Evolutionary conservation across 2,888 invertebrate genomes (phyloP).

Genomic region (Scaptomyza flava): DNA sequence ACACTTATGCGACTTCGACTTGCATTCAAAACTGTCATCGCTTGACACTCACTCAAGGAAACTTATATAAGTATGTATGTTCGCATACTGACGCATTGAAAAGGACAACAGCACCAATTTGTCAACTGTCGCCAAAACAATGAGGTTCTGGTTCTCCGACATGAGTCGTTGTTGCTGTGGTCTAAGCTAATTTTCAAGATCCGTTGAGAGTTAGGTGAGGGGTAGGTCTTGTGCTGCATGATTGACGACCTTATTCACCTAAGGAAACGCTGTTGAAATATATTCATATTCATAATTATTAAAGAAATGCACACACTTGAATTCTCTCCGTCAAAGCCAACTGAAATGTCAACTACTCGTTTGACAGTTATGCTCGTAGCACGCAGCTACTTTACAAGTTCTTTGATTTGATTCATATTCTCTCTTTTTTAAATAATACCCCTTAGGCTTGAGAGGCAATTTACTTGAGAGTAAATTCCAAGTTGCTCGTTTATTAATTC

Average conservation of each 20-base stretch:
- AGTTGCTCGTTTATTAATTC: constrained; percentile 37
- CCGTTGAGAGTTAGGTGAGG: constrained; percentile 14
- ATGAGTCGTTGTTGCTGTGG: constrained; percentile 34
- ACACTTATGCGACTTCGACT: constrained; percentile 17
- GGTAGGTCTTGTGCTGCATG: constrained; percentile 55
- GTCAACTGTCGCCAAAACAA: constrained; percentile 72
- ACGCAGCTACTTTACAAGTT: constrained; percentile 5
- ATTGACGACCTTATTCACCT: constrained; percentile 68
- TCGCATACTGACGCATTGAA: constrained; percentile 35
- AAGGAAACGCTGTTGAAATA: constrained; percentile 51
- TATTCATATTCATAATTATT: constrained; percentile 75
- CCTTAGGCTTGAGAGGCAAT: constrained; percentile 12
- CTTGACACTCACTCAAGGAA: constrained; percentile 11
- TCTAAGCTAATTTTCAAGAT: constrained; percentile 44
- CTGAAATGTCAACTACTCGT: constrained; percentile 69
- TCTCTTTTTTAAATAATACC: constrained; percentile 4
- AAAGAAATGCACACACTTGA: constrained; percentile 76
- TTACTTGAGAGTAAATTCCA: constrained; percentile 13
- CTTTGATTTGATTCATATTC: constrained; percentile 14
- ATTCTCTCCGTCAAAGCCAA: constrained; percentile 42
- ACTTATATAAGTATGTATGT: constrained; percentile 1
- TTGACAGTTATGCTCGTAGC: constrained; percentile 57
- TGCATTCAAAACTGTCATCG: constrained; percentile 23
- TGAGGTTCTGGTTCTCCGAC: constrained; percentile 17
- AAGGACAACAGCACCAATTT: constrained; percentile 71